Evolutionary conservation across 30 jellyfish, hydroid and myxozoan genomes (phyloP).

Genomic region (Rhopilema esculentum): DNA sequence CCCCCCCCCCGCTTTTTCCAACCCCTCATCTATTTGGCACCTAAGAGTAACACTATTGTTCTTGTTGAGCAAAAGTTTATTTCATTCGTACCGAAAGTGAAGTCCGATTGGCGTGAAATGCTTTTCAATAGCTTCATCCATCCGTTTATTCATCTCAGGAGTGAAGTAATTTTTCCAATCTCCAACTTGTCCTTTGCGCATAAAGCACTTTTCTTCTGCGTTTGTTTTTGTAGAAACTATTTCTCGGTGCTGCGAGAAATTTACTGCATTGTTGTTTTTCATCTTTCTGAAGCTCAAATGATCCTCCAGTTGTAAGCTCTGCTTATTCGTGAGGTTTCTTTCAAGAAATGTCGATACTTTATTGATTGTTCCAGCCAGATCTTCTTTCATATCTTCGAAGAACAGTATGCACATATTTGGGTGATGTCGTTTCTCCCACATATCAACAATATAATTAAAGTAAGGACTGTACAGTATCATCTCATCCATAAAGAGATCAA

Average conservation of each 20-base stretch:
- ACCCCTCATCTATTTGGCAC: too few relatives aligned
- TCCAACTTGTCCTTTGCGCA: conserved; percentile 35
- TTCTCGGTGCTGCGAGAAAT: background rate
- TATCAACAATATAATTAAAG: background rate
- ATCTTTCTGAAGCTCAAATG: conserved; percentile 8
- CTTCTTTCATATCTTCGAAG: conserved; percentile 32
- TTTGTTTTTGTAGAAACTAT: background rate
- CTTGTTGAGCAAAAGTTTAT: background rate
- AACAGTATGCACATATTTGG: conserved; percentile 16
- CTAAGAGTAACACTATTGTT: too few relatives aligned
- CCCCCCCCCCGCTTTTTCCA: too few relatives aligned
- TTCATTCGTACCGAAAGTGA: conserved; percentile 8
- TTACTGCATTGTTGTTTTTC: conserved; percentile 10
- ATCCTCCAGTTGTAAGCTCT: background rate
- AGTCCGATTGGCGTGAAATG: conserved; percentile 34
- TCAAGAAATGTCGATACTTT: conserved; percentile 24
- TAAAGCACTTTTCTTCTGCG: background rate
- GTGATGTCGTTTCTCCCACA: conserved; percentile 17
- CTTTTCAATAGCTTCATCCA: conserved; percentile 23
- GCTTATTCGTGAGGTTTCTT: background rate
- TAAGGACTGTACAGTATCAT: background rate
- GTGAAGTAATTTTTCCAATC: conserved; percentile 31
- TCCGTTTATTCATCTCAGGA: conserved; percentile 16
- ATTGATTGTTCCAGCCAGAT: background rate
- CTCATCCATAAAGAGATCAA: conserved; percentile 11